phyloP scores from a whole-genome alignment of 2,888 invertebrate species.

The Xylocampa areola region DNA sequence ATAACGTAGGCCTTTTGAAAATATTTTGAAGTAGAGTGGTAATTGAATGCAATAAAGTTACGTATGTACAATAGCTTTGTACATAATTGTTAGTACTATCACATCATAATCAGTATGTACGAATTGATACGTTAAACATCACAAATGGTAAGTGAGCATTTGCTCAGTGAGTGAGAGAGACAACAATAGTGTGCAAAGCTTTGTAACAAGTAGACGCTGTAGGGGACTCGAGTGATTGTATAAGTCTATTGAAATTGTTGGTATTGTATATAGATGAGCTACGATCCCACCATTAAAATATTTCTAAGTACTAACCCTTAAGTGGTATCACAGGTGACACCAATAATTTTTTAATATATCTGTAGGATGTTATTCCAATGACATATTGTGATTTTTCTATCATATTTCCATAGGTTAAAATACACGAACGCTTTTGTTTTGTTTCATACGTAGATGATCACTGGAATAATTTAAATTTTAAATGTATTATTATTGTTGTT shows the following conservation, averaged over 20 bases:
- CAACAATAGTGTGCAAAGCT: conserved; percentile 62
- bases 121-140: conserved; percentile 14
- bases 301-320: conserved; percentile 87
- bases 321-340: conserved; percentile 84
- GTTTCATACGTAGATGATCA: conserved; percentile 70
- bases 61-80: conserved; percentile 67
- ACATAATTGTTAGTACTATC: conserved; percentile 29
- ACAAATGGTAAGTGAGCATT: neutral
- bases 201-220: conserved; percentile 72
- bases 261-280: conserved; percentile 89
- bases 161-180: neutral
- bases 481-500: conserved; percentile 74
- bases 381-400: conserved; percentile 86
- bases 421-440: conserved; percentile 76
- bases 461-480: conserved; percentile 74
- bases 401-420: conserved; percentile 83
- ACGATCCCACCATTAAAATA: conserved; percentile 89
- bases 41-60: conserved; percentile 84
- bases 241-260: conserved; percentile 86
- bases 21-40: conserved; percentile 83
- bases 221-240: conserved; percentile 88
- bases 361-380: conserved; percentile 85
- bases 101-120: neutral
- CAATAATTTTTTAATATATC: conserved; percentile 77
- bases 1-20: conserved; percentile 82